Evolutionary conservation across 1,140 invertebrate genomes (phyloP), one percentile per base, ranked within the genome.

Genomic region (Melitaea cinxia): DNA sequence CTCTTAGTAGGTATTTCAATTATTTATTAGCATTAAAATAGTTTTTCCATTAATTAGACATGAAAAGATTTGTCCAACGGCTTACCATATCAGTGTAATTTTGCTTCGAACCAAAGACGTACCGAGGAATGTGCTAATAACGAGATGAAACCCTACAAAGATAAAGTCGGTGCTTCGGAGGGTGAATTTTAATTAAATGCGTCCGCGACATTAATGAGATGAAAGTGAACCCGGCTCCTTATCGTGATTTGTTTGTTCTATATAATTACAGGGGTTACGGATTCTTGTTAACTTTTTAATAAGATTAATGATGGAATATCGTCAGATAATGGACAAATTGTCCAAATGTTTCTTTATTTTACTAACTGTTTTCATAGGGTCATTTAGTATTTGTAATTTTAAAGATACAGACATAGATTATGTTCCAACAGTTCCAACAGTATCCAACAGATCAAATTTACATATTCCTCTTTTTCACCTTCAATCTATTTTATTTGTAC

Each of bases 141-240:
- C 80, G 69, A 80, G 76, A 75, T 75, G 75, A 81, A 81, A 74
- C 78, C 66, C 70, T 61, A 68, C 70, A 69, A 74, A 80, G 78
- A 82, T 82, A 77, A 77, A 79, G 75, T 78, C 72, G 56, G 70
- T 56, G 66, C 39, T 54, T 49, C 35, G 70, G 75, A 79, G 82
- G 83, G 83, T 83, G 80, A 78, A 80, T 86, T 87, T 87, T 87
- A 87, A 87, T 87, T 85, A 87, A 87, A 87, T 79, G 77, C 77
- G 77, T 75, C 78, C 77, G 75, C 67, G 80, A 77, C 78, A 78
- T 82, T 87, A 87, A 85, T 83, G 81, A 84, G 84, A 87, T 79
- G 81, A 81, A 84, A 84, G 75, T 72, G 78, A 75, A 73, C 68
- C 70, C 58, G 72, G 66, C 68, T 76, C 72, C 76, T 77, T 78